phyloP scores from a whole-genome alignment of 1,140 invertebrate species.

The Drosophila mojavensis region DNA sequence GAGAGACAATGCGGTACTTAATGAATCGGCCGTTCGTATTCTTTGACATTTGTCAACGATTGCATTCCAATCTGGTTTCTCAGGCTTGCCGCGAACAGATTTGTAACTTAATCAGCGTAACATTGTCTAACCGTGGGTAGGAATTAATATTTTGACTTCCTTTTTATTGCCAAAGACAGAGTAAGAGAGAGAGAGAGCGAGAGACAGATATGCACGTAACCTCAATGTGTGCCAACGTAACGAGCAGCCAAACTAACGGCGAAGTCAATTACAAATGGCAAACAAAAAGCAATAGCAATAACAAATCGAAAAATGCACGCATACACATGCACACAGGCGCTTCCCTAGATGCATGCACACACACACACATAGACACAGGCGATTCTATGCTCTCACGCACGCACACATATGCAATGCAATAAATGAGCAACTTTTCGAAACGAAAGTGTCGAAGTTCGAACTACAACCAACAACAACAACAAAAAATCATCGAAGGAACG shows the following conservation, averaged over 20 bases:
- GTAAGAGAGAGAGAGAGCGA: no score
- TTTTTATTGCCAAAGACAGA: constrained; percentile 24
- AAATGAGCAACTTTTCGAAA: constrained; percentile 65
- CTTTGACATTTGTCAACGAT: constrained; percentile 62
- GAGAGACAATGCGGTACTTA: constrained; percentile 63
- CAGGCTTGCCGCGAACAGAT: constrained; percentile 42
- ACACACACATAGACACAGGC: not conserved
- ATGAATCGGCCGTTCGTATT: constrained; percentile 37
- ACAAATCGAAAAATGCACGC: constrained; percentile 1
- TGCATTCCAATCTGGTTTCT: constrained; percentile 43
- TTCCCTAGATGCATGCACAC: not conserved
- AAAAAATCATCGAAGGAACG: not conserved
- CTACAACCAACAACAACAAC: constrained; percentile 2
- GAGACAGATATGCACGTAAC: constrained; percentile 11
- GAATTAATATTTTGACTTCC: constrained; percentile 29
- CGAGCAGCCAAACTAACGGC: constrained; percentile 4
- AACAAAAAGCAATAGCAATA: constrained; percentile 38
- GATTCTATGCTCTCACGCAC: not conserved
- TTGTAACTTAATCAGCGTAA: constrained; percentile 66
- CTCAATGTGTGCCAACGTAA: not conserved
- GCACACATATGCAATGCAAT: constrained; percentile 18
- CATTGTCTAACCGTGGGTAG: constrained; percentile 45
- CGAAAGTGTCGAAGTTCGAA: constrained; percentile 62
- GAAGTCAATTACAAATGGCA: constrained; percentile 24
- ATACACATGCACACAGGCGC: no score